A percentile compares a stretch with the other conserved stretches of the same genome.
Evolutionary conservation across 2,113 vertebrate genomes (phyloP).

Genomic region (Pterophyllum scalare): DNA sequence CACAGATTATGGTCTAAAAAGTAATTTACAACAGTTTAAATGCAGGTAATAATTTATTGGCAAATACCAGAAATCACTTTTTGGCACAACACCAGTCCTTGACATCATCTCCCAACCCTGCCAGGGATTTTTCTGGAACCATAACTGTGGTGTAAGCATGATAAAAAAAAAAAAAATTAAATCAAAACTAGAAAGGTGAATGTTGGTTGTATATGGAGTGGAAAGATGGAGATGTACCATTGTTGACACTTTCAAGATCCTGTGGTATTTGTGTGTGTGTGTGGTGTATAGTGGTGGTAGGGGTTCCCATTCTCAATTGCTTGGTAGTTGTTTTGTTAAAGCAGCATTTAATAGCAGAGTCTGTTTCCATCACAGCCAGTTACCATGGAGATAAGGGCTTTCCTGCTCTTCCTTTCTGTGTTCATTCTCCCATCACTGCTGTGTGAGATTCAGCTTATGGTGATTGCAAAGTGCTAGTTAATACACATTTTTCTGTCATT

Average conservation of each 20-base stretch:
- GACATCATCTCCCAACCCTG: not conserved
- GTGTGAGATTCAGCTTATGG: constrained; percentile 36
- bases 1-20: no score
- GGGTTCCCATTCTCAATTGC: constrained; percentile 37
- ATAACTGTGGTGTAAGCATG: not conserved
- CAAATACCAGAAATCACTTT: no score
- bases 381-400: constrained; percentile 74
- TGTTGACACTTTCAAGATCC: not conserved
- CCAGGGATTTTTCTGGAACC: not conserved
- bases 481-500: not conserved
- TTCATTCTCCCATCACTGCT: constrained; percentile 28
- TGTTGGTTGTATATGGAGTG: not conserved
- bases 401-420: constrained; percentile 59
- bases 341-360: constrained; percentile 59
- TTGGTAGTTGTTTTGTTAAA: constrained; percentile 53
- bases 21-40: no score
- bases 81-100: not conserved
- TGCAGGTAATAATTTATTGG: no score
- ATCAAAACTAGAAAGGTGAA: not conserved
- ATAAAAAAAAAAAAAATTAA: not conserved
- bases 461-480: not conserved
- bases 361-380: constrained; percentile 53
- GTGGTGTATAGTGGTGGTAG: not conserved
- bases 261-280: not conserved
- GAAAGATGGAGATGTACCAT: not conserved